Evolutionary conservation across 2,113 vertebrate species (phyloP).

Genomic region (Oncorhynchus masou): DNA sequence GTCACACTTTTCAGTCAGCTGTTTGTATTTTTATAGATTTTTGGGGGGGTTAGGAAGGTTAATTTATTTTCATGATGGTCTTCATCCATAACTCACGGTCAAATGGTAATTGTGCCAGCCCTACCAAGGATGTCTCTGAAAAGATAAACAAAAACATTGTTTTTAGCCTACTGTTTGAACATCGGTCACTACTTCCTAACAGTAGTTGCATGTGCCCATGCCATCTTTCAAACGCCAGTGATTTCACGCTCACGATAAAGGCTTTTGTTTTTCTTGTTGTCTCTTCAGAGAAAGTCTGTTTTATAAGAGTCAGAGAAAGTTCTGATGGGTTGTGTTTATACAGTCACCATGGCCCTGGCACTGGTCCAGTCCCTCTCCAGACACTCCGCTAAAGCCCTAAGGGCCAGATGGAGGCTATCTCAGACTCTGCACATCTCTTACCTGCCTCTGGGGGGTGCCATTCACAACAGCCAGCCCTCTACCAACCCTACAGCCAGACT

Average conservation of each 20-base stretch:
- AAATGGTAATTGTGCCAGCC: too few species aligned
- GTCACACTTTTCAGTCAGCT: too few species aligned
- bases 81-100: too few species aligned
- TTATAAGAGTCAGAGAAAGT: conserved; percentile 8
- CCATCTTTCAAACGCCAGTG: neutral
- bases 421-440: conserved; percentile 27
- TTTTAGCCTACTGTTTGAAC: too few species aligned
- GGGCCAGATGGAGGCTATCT: conserved; percentile 34
- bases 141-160: too few species aligned
- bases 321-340: neutral
- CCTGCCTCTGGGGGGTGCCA: conserved; percentile 26
- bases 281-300: conserved; percentile 48
- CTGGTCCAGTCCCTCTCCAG: conserved; percentile 43
- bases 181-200: too few species aligned
- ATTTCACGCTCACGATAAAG: neutral
- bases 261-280: conserved; percentile 36
- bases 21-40: too few species aligned
- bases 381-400: conserved; percentile 28
- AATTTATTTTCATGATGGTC: too few species aligned
- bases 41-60: too few species aligned
- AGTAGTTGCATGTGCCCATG: too few species aligned
- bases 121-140: too few species aligned
- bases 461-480: conserved; percentile 35
- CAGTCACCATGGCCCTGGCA: conserved; percentile 48
- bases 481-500: conserved; percentile 22